Base-by-base conservation (phyloP, 2,113 vertebrate species). In the Chrysemys picta region DNA sequence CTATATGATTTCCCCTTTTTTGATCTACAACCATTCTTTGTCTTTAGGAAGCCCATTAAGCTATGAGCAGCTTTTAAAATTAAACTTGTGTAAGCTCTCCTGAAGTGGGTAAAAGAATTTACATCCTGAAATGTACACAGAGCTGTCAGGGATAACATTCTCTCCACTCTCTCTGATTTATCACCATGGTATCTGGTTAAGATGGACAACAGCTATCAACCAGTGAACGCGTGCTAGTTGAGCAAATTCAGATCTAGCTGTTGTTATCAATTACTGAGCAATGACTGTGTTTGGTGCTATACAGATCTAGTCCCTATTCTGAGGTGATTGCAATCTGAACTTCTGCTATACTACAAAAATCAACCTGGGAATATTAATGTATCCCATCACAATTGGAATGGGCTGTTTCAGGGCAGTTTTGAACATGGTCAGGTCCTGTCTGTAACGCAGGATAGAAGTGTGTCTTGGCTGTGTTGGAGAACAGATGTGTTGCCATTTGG, bases 341-440 rank as follows among this genome's bases (percentile, higher is more conserved):
- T 81, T 79, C 80, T 75, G 79, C 82, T 42, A 94, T 82, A 80
- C 85, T 95, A 92, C 17, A 91, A 87, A 95, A 95, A 90, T 88
- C 89, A 91, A 72, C 1, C 52, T 82, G 80, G 85, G 79, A 85
- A 83, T 94, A 84, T 80, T 62, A 85, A 81, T 42, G 80, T 80
- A 91, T 95, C 56, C 72, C 52, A 29, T 84, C 87, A 94, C 92
- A 87, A 87, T 59, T 88, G 54, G 35, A 49, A 59, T 35, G 82
- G 90, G 79, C 52, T 69, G 12, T 88, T 94, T 94, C 86, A 88
- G 14, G 80, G 53, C n/a, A 42, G 12, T 42, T 42, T 82, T 27
- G 53, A 82, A 56, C n/a, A 38, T 82, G 7, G n/a, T 42, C 25
- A 56, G 54, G 12, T 56, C 19, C 22, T 6, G 1, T 42, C 22